phyloP scores from a whole-genome alignment of 2,113 vertebrate species.

The Synchiropus splendidus region DNA sequence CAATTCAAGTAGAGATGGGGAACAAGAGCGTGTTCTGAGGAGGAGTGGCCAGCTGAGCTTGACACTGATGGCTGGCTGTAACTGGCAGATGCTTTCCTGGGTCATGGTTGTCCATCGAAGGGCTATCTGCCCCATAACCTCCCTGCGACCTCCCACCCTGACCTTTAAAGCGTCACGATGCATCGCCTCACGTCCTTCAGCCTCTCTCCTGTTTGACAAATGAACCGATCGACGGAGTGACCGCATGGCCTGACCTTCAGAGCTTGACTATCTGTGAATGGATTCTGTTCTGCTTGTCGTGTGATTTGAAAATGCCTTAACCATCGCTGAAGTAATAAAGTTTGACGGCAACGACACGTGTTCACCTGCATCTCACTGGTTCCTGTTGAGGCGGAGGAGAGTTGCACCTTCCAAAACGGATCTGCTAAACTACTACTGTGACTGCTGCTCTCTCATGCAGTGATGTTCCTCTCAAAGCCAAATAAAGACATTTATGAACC shows the following conservation, averaged over 20 bases:
- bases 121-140: constrained; percentile 42
- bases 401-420: constrained; percentile 37
- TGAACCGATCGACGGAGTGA: constrained; percentile 54
- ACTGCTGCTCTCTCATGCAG: constrained; percentile 61
- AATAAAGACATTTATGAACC: constrained; percentile 76
- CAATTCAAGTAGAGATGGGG: too few relatives aligned
- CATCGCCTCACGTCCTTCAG: neutral
- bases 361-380: constrained; percentile 44
- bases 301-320: constrained; percentile 64
- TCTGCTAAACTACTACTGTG: constrained; percentile 63
- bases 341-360: constrained; percentile 14
- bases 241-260: constrained; percentile 64
- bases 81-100: constrained; percentile 30
- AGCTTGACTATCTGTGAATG: constrained; percentile 57
- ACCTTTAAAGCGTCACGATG: neutral
- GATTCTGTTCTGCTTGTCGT: constrained; percentile 56
- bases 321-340: constrained; percentile 43
- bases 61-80: constrained; percentile 41
- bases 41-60: constrained; percentile 34
- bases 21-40: neutral
- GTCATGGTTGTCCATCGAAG: constrained; percentile 32
- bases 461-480: constrained; percentile 65
- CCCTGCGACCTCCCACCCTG: constrained; percentile 3
- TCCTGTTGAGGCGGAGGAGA: constrained; percentile 36
- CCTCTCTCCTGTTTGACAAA: constrained; percentile 28